Base-by-base conservation (phyloP, 2,888 invertebrate genomes). In the Archaeoteleia sp. region DNA sequence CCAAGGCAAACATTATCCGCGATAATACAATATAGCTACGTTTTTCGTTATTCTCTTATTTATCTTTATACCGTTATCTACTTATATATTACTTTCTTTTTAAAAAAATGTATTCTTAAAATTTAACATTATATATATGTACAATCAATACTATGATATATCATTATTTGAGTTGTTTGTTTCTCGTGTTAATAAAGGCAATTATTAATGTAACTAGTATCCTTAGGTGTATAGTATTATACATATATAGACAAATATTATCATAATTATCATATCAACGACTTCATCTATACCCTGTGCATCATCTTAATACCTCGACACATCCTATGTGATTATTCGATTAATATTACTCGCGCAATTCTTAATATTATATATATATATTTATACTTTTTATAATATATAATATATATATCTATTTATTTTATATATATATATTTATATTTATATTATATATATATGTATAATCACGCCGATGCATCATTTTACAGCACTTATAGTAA, bases 281-380 rank as follows among this genome's bases (percentile, higher is more conserved):
- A 84, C 80, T 83, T 84, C 84, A 80, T 85, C 82, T 85, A 84
- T 85, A 85, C 85, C 85, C 85, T 85, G 85, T 85, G 84, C 85
- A 85, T 81, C 80, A 77, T 81, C 78, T 81, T 82, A 81, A 81
- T 82, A 79, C 78, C 74, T 79, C 82, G 81, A 83, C 83, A 83
- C 81, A 82, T 82, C 75, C 79, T 80, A 81, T 78, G 76, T 82
- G 79, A 75, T 81, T 78, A 82, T 65, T 83, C 78, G 79, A 78
- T 79, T 71, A 74, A 73, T 71, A 63, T 73, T 71, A 73, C 61
- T 71, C 73, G 71, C 73, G 72, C 67, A 72, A 72, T 75, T 70
- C 57, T 67, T 72, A 68, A 66, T 61, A 65, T 65, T 57, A 35
- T 15, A 37, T 42, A 61, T 51, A 54, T 58, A 46, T 63, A 57